phyloP scores from a whole-genome alignment of 2,113 vertebrate species.

The Drymodes brunneopygia region DNA sequence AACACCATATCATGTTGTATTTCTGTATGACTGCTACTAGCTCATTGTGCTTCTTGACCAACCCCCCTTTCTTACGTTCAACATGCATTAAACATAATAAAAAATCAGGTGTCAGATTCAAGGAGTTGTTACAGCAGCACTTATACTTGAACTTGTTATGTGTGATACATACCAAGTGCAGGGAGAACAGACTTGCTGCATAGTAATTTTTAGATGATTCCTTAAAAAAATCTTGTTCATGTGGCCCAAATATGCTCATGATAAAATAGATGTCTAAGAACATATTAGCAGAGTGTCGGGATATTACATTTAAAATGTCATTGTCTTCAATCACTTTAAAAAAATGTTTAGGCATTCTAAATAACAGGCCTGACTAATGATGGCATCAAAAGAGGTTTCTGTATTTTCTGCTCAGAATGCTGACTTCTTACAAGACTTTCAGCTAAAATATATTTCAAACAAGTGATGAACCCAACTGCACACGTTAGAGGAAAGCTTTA shows the following conservation, averaged over 20 bases:
- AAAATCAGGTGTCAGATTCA: not conserved
- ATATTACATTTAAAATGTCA: constrained; percentile 6
- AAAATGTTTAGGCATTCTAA: not conserved
- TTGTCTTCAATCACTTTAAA: constrained; percentile 6
- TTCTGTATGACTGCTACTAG: not conserved
- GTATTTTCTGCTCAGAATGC: not conserved
- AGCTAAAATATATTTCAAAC: not conserved
- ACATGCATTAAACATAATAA: not conserved
- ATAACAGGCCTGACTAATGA: not conserved
- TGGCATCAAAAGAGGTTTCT: not conserved
- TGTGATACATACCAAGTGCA: not conserved
- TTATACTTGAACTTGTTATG: not conserved
- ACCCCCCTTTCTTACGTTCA: not conserved
- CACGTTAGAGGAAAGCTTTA: not conserved
- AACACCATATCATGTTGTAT: not conserved
- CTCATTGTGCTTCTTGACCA: not conserved
- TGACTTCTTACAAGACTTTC: not conserved
- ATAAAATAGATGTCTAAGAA: constrained; percentile 22
- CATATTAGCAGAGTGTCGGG: not conserved
- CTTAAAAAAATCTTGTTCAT: not conserved
- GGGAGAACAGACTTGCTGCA: constrained; percentile 3
- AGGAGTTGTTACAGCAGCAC: not conserved
- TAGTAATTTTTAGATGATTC: not conserved
- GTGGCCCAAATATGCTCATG: not conserved
- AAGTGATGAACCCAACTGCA: not conserved